Evolutionary conservation across 2,888 invertebrate genomes (phyloP).

Genomic region (Aplocera efformata): DNA sequence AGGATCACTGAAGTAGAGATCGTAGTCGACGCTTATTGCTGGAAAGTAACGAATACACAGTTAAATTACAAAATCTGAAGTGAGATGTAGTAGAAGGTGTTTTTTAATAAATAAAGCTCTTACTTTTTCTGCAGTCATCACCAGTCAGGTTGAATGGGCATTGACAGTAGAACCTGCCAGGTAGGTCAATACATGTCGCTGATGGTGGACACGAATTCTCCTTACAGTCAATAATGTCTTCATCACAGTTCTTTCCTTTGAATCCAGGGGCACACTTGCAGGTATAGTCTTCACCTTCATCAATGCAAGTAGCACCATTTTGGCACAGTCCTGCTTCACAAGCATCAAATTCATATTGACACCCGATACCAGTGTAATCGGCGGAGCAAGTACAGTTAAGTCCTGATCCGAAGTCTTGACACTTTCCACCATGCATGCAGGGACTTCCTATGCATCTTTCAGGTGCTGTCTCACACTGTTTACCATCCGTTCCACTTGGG

Average conservation of each 20-base stretch:
- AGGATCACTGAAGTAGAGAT: constrained; percentile 96
- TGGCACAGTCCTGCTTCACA: constrained; percentile 94
- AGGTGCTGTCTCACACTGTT: constrained; percentile 97
- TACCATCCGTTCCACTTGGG: constrained; percentile 97
- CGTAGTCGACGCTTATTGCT: constrained; percentile 99
- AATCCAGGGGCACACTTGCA: constrained; percentile 92
- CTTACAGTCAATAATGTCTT: constrained; percentile 94
- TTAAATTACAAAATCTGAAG: not conserved
- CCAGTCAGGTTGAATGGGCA: constrained; percentile 98
- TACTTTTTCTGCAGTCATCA: constrained; percentile 97
- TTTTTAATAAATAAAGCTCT: constrained; percentile 49
- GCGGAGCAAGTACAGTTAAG: constrained; percentile 95
- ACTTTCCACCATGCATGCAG: constrained; percentile 97
- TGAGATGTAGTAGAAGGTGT: too few relatives aligned
- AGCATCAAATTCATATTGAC: constrained; percentile 96
- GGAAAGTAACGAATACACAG: constrained; percentile 47
- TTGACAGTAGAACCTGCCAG: constrained; percentile 95
- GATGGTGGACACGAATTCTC: constrained; percentile 97
- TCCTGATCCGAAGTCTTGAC: constrained; percentile 97
- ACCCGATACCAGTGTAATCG: constrained; percentile 93
- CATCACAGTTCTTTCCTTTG: constrained; percentile 91
- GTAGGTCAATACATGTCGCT: constrained; percentile 94
- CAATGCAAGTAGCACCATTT: constrained; percentile 95
- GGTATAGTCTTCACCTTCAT: constrained; percentile 90
- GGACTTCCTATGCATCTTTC: constrained; percentile 96